Evolutionary conservation across 2,797 vertebrate species (phyloP), one percentile per base, ranked within the genome.

Genomic region (Chaenodraco wilsoni): DNA sequence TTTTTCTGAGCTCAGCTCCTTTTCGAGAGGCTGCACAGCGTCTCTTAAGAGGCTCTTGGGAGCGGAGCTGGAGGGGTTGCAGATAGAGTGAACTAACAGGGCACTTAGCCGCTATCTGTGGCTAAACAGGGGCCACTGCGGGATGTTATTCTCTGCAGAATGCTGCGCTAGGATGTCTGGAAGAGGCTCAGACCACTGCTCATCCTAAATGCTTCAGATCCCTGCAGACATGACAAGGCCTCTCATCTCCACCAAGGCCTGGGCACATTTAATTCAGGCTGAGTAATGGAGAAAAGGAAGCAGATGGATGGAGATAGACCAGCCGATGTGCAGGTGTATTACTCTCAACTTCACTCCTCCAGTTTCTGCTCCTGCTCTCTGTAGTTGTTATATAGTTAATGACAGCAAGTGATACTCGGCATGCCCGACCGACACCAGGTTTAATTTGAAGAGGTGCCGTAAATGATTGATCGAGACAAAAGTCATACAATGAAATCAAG

Each of bases 31-130:
- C 72, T 56, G 74, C 59, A 57, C 65, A 50, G 72, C 46, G 51
- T 86, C 72, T 87, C 73, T 82, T 86, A 87, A 91, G 81, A 85
- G 87, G 78, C 87, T 89, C 75, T 70, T 54, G 79, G 84, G 88
- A 87, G 40, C 48, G 9, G 16, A 60, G 76, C 71, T 86, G 71
- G 82, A 86, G 76, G 72, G 81, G 70, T 64, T 81, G 79, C 61
- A 81, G 87, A 86, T 84, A 69, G 85, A 83, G 74, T 85, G 87
- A 90, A 88, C 84, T 85, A 88, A 87, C 88, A 81, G 88, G 81
- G 76, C 84, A 86, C 87, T 88, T 78, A 85, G 83, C 74, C 1
- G 76, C 86, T 90, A 85, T 88, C 83, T 85, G 86, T 78, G 79
- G 84, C 86, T 81, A 78, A 87, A 82, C 88, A 77, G 84, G 33